These are phyloP conservation scores for Metellina segmentata DNA, from an alignment of 2,888 invertebrate genomes.

Conservation along the genomic window DNA sequence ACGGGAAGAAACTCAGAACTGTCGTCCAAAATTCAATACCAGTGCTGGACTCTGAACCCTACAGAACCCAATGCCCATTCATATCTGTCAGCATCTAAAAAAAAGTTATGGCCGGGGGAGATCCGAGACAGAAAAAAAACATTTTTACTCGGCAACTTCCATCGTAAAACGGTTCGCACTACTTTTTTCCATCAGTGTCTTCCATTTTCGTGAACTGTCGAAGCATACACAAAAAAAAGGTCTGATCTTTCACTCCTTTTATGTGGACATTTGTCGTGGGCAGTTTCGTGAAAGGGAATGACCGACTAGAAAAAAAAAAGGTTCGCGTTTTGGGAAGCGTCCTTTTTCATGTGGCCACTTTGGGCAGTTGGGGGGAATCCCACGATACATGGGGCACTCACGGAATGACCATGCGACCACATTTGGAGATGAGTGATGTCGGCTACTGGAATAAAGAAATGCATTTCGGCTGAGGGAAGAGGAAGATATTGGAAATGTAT, in stretches of 20 bases:
- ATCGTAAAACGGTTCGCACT: slow-evolving; percentile 62
- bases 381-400: slow-evolving; percentile 24
- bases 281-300: slow-evolving; percentile 48
- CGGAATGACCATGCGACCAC: not conserved
- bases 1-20: too few relatives aligned
- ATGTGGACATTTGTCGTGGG: slow-evolving; percentile 56
- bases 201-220: slow-evolving; percentile 15
- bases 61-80: slow-evolving; percentile 31
- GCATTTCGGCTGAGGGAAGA: not conserved
- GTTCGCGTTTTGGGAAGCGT: slow-evolving; percentile 22
- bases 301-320: slow-evolving; percentile 23
- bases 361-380: slow-evolving; percentile 36
- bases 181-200: slow-evolving; percentile 20
- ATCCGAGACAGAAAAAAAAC: not conserved
- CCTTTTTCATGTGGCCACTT: slow-evolving; percentile 42
- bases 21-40: not conserved
- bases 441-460: slow-evolving; percentile 7
- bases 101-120: not conserved
- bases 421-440: slow-evolving; percentile 12
- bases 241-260: slow-evolving; percentile 64
- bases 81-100: slow-evolving; percentile 51
- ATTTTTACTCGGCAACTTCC: not conserved
- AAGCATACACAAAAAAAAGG: not conserved
- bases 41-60: not conserved
- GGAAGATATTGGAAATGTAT: not conserved